Evolutionary conservation across 2,888 invertebrate genomes (phyloP), one percentile per base, ranked within the genome.

Genomic region (Cheiracanthium punctorium): DNA sequence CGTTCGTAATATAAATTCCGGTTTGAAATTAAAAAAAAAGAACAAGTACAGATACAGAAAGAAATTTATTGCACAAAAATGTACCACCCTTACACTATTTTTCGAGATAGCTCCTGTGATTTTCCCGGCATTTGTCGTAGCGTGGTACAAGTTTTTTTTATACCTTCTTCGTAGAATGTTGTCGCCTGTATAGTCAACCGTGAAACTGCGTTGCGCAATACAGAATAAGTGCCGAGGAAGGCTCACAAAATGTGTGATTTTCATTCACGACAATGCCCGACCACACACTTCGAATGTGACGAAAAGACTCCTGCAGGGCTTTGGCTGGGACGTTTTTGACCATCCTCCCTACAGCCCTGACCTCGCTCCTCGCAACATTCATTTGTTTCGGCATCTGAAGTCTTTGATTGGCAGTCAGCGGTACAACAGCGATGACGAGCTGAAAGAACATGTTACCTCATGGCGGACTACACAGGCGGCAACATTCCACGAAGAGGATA

Each of bases 311-410:
- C 28, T 17, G 69, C 2, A 24, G 69, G 14, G 28, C 17, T 69
- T 69, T 33, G 20, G 69, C 28, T 67, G 67, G 30, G 67, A 30
- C 0, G 20, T 67, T 20, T 30, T 58, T 58, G 10, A 58, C 20
- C 65, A 65, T 29, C 65, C 65, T 29, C 65, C 14, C 5, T 65
- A 65, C 69, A 33, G 69, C 20, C 33, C 33, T 69, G 33, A 69
- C 28, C 12, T 69, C 17, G 32, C 69, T 69, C 69, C 69, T 17
- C 5, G 14, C 14, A 30, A 33, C n/a, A 17, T 29, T 29, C 10
- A n/a, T 32, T n/a, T 69, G 33, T 67, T 69, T 24, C 37, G 1
- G 33, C 32, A 28, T 33, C 32, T 28, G 65, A 28, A 65, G 29
- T 29, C 10, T 20, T 28, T 17, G 58, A 10, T 28, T 10, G 20